Percentiles rank a stretch among this genome's conserved stretches.
These are phyloP conservation scores for Ammospiza caudacuta DNA, from an alignment of 2,113 vertebrate species.

Conservation along the genomic window DNA sequence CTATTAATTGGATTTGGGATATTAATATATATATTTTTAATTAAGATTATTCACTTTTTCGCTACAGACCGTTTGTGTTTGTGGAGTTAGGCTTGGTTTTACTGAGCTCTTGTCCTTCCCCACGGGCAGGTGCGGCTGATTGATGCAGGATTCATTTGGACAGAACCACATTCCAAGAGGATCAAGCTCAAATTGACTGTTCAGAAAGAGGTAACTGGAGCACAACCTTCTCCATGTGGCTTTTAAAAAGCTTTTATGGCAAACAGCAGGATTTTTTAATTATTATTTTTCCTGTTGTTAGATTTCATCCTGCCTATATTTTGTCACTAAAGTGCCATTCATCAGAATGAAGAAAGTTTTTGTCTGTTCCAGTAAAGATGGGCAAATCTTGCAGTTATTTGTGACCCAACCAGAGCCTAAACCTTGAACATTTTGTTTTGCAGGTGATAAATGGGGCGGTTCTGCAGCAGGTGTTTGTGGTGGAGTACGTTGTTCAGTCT, in stretches of 20 bases:
- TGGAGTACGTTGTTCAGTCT: conserved; percentile 87
- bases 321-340: not conserved
- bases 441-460: conserved; percentile 97
- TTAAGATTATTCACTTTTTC: not conserved
- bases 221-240: not conserved
- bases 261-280: not conserved
- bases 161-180: conserved; percentile 96
- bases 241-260: not conserved
- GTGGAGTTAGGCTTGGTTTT: not conserved
- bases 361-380: not conserved
- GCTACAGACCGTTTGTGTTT: not conserved
- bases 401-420: not conserved
- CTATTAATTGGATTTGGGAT: not conserved
- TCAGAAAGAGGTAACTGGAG: conserved; percentile 90
- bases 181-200: conserved; percentile 95
- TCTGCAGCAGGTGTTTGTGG: conserved; percentile 95
- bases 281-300: not conserved
- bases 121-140: conserved; percentile 88
- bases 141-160: conserved; percentile 96
- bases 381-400: not conserved
- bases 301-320: no score
- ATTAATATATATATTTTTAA: accelerated
- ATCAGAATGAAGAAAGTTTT: not conserved
- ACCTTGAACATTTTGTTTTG: not conserved
- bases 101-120: not conserved